Percentiles rank a stretch among this genome's conserved stretches.
phyloP scores from a whole-genome alignment of 2,888 invertebrate genomes.

The Seira ritae region DNA sequence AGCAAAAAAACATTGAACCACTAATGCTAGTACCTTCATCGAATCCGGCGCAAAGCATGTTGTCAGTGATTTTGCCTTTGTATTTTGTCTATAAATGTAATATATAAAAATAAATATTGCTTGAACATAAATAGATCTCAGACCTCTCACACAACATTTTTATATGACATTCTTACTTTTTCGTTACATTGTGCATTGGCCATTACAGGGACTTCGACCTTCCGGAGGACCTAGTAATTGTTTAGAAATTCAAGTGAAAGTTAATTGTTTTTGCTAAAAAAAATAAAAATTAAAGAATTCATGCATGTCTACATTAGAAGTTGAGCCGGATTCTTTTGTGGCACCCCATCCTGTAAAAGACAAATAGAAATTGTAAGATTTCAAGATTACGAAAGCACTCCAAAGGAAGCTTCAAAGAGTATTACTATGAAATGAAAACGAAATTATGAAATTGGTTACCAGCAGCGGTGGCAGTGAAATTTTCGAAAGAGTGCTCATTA shows the following conservation, averaged over 20 bases:
- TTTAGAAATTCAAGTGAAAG: no score
- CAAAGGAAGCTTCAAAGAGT: no score
- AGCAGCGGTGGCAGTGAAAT: constrained; percentile 66
- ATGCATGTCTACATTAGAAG: constrained; percentile 26
- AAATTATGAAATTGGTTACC: constrained; percentile 37
- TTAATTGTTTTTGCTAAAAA: no score
- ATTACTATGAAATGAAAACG: no score
- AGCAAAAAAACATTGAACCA: background rate
- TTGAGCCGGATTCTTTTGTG: constrained; percentile 38
- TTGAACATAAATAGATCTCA: background rate
- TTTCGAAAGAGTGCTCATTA: constrained; percentile 63
- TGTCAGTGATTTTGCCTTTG: constrained; percentile 70
- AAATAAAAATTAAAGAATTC: no score
- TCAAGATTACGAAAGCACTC: no score
- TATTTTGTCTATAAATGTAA: constrained; percentile 62
- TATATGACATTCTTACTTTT: background rate
- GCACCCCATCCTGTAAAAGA: constrained; percentile 51
- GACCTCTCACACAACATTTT: no score
- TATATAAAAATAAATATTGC: background rate
- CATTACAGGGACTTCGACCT: constrained; percentile 88
- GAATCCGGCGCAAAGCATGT: constrained; percentile 68
- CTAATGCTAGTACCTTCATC: constrained; percentile 21
- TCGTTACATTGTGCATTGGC: constrained; percentile 83
- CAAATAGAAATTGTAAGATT: no score
- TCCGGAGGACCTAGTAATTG: constrained; percentile 80